These are phyloP conservation scores for Lagocephalus sceleratus DNA, from an alignment of 2,797 vertebrate species.

Conservation along the genomic window DNA sequence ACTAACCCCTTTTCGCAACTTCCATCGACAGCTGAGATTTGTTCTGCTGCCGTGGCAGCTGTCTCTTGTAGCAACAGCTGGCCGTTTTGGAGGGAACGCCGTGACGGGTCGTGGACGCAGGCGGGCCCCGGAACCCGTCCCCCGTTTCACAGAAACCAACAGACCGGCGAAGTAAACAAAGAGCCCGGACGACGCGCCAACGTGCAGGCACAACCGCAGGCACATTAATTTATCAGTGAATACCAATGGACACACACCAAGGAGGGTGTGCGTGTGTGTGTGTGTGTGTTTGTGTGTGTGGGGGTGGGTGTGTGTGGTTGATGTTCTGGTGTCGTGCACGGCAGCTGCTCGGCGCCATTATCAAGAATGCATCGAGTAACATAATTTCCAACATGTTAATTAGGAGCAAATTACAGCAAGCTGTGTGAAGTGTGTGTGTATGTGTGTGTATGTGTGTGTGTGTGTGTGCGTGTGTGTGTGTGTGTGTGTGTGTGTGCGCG, in stretches of 20 bases:
- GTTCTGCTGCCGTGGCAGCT: slow-evolving; percentile 70
- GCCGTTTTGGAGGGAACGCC: slow-evolving; percentile 74
- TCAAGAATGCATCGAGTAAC: slow-evolving; percentile 17
- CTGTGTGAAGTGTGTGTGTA: no score
- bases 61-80: slow-evolving; percentile 71
- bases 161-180: slow-evolving; percentile 51
- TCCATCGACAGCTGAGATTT: slow-evolving; percentile 73
- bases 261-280: background rate
- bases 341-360: slow-evolving; percentile 21
- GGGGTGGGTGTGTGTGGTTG: background rate
- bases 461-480: no score
- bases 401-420: slow-evolving; percentile 26
- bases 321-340: background rate
- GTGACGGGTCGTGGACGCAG: slow-evolving; percentile 24
- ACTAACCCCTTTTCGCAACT: slow-evolving; percentile 39
- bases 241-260: slow-evolving; percentile 15
- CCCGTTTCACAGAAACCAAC: slow-evolving; percentile 62
- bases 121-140: slow-evolving; percentile 38
- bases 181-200: slow-evolving; percentile 12
- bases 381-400: slow-evolving; percentile 34
- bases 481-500: no score
- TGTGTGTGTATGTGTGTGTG: no score
- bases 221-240: slow-evolving; percentile 1
- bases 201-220: background rate
- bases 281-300: background rate